These are phyloP conservation scores for Danio rerio DNA, from an alignment of 2,113 vertebrate species.

Conservation along the genomic window DNA sequence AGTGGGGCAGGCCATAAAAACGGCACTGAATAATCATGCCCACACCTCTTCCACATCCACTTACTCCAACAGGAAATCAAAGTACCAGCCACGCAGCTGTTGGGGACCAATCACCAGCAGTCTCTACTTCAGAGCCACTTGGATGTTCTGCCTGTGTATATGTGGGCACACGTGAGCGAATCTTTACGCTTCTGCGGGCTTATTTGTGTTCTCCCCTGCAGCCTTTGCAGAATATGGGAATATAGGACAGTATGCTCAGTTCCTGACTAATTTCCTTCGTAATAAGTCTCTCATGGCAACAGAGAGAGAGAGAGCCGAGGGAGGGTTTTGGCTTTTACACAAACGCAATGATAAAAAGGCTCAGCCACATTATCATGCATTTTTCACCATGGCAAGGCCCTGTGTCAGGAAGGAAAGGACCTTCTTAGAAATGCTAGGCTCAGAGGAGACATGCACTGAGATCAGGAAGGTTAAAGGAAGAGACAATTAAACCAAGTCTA, in stretches of 20 bases:
- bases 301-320: constrained; percentile 4
- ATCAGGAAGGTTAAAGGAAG: constrained; percentile 33
- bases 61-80: constrained; percentile 22
- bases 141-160: not conserved
- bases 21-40: constrained; percentile 39
- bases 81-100: constrained; percentile 36
- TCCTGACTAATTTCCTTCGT: constrained; percentile 36
- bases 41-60: constrained; percentile 28
- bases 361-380: constrained; percentile 37
- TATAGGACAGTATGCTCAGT: constrained; percentile 24
- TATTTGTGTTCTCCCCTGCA: constrained; percentile 8
- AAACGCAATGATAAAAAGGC: constrained; percentile 44
- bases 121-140: not conserved
- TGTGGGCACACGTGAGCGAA: not conserved
- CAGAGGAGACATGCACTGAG: constrained; percentile 19
- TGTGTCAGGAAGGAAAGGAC: constrained; percentile 18
- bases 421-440: constrained; percentile 20
- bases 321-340: constrained; percentile 40
- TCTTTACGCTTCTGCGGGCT: not conserved
- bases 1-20: constrained; percentile 32
- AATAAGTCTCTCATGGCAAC: constrained; percentile 25
- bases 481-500: constrained; percentile 30
- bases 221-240: constrained; percentile 19
- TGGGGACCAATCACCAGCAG: constrained; percentile 23
- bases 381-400: constrained; percentile 16